Evolutionary conservation across 1,140 invertebrate species (phyloP).

Genomic region (Bombus waltoni): DNA sequence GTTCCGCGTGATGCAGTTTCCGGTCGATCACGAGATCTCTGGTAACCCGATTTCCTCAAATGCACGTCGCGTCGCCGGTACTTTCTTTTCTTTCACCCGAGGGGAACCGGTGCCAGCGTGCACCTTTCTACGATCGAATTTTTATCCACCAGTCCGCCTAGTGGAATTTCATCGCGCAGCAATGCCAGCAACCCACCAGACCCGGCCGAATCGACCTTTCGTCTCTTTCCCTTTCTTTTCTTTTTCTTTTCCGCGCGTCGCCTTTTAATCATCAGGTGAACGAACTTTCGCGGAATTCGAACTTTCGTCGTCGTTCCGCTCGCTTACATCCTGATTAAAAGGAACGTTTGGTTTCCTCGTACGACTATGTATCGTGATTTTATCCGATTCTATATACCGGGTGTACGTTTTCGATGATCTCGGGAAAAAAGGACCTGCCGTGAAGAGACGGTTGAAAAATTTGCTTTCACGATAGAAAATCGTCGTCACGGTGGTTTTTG

Average conservation of each 20-base stretch:
- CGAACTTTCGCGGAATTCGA: neutral
- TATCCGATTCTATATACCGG: no score
- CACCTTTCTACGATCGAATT: conserved; percentile 39
- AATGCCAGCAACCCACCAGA: neutral
- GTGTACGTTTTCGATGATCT: no score
- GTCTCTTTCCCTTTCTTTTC: neutral
- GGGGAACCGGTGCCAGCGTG: neutral
- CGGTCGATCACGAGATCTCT: neutral
- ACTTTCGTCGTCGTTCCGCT: neutral
- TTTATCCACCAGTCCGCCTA: neutral
- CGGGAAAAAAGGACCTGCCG: no score
- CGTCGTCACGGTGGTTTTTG: no score
- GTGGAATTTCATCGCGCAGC: neutral
- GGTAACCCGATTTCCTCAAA: conserved; percentile 18
- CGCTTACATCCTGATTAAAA: no score
- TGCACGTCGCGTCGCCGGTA: neutral
- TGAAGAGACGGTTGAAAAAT: no score
- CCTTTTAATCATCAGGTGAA: neutral
- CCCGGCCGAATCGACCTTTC: neutral
- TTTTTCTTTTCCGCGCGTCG: neutral
- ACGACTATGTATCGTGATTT: no score
- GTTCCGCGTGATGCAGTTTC: neutral
- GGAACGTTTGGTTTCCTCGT: no score
- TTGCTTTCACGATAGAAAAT: no score
- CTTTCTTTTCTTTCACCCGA: conserved; percentile 31